These are phyloP conservation scores for Coregonus sp. DNA, from an alignment of 2,797 vertebrate genomes.

Conservation along the genomic window DNA sequence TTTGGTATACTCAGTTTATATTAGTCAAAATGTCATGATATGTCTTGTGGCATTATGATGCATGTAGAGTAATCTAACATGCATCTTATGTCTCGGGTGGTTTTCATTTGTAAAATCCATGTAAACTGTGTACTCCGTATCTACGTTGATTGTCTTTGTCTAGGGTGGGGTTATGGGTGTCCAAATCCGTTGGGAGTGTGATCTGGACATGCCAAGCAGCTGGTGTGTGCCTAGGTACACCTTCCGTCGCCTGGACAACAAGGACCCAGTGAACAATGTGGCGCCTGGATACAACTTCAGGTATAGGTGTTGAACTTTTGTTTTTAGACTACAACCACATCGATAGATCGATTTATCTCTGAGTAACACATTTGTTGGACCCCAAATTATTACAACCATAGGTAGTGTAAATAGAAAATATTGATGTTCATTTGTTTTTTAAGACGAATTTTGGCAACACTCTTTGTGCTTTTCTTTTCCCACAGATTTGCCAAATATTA, in stretches of 20 bases:
- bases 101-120: neutral
- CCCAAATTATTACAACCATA: neutral
- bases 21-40: too few relatives aligned
- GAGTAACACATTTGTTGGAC: neutral
- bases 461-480: neutral
- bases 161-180: constrained; percentile 84
- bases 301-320: constrained; percentile 46
- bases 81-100: neutral
- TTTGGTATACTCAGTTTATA: too few relatives aligned
- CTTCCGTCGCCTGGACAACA: constrained; percentile 80
- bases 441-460: neutral
- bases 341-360: neutral
- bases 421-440: neutral
- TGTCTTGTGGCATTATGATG: neutral
- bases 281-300: constrained; percentile 85
- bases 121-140: neutral
- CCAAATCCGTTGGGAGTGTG: constrained; percentile 81
- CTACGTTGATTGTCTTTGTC: constrained; percentile 5
- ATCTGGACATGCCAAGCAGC: constrained; percentile 71
- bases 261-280: constrained; percentile 69
- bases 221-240: constrained; percentile 78
- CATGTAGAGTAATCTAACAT: neutral
- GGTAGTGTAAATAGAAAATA: neutral
- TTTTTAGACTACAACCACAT: neutral
- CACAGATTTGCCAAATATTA: constrained; percentile 83